These are phyloP conservation scores for Coenonympha glycerion DNA, from an alignment of 2,888 invertebrate genomes.

Conservation along the genomic window DNA sequence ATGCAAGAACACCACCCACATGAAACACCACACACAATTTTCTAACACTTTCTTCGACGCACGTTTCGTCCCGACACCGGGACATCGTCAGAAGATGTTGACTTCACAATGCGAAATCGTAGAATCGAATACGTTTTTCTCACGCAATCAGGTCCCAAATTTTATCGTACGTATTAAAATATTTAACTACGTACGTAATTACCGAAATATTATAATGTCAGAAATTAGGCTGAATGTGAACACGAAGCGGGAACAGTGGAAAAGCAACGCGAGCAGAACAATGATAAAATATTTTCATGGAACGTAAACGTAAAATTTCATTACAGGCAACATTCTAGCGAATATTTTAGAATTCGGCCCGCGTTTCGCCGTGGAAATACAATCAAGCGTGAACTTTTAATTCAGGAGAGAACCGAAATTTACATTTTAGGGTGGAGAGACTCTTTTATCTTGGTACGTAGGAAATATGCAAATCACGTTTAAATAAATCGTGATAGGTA, in stretches of 20 bases:
- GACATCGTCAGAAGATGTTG: too few relatives aligned
- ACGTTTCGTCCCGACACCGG: too few relatives aligned
- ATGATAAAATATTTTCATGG: slow-evolving; percentile 14
- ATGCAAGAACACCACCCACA: too few relatives aligned
- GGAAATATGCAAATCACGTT: slow-evolving; percentile 55
- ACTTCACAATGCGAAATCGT: too few relatives aligned
- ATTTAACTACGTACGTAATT: too few relatives aligned
- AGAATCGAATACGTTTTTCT: too few relatives aligned
- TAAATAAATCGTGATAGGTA: slow-evolving; percentile 33
- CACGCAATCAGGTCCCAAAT: too few relatives aligned
- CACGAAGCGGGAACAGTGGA: background rate
- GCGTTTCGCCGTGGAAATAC: slow-evolving; percentile 51
- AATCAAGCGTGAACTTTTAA: slow-evolving; percentile 62
- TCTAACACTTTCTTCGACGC: too few relatives aligned
- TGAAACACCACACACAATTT: too few relatives aligned
- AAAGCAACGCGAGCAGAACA: background rate
- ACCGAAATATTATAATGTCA: too few relatives aligned
- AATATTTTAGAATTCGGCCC: slow-evolving; percentile 50
- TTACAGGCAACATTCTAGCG: slow-evolving; percentile 36
- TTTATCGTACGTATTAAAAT: too few relatives aligned
- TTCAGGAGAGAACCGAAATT: slow-evolving; percentile 49
- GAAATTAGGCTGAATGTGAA: background rate
- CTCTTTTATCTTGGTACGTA: slow-evolving; percentile 47
- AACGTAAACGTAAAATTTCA: slow-evolving; percentile 33
- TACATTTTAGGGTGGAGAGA: slow-evolving; percentile 48